Base-by-base conservation (phyloP, 2,113 vertebrate species). In the Cettia cetti region DNA sequence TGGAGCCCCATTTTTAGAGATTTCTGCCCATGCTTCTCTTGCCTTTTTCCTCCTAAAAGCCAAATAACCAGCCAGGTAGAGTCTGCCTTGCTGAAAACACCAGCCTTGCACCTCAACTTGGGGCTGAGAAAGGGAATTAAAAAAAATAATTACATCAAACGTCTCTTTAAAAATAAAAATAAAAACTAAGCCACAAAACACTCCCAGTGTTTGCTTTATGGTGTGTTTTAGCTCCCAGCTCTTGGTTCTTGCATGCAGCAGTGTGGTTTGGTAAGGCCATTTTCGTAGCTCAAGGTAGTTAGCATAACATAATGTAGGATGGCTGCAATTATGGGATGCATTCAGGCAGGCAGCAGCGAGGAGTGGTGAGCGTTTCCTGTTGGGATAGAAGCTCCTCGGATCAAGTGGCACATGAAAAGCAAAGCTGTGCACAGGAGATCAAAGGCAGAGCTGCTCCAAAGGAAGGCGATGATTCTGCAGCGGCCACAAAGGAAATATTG, bases 291-390 rank as follows among this genome's bases (percentile, higher is more conserved):
- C 6, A 4, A 11, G 52, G 11, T 22, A 20, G 8, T 15, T 12
- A 23, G 4, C 4, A 3, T 8, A 7, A 8, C 3, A 0, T 1
- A 1, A 9, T 24, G 53, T 18, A 2, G 56, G 70, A 8, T 3
- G 11, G 10, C n/a, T 77, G 64, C 33, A 39, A 2, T 30, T 33
- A 7, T 21, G 72, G 50, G 81, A 15, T 61, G 13, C 4, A 1
- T 3, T 27, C 52, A 27, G 57, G 6, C 27, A 10, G 5, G n/a
- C n/a, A n/a, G n/a, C n/a, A n/a, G n/a, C n/a, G n/a, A 23, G 64
- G 47, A 7, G 1, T 6, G 37, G 13, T 2, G 8, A 31, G 13
- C 0, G n/a, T 78, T 13, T 59, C 65, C 82, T 75, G 31, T 21
- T 35, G 90, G 68, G 60, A 18, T 14, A 2, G 8, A 2, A 7